Evolutionary conservation across 2,797 vertebrate genomes (phyloP), one percentile per base, ranked within the genome.

Genomic region (Cyprinodon diabolis): DNA sequence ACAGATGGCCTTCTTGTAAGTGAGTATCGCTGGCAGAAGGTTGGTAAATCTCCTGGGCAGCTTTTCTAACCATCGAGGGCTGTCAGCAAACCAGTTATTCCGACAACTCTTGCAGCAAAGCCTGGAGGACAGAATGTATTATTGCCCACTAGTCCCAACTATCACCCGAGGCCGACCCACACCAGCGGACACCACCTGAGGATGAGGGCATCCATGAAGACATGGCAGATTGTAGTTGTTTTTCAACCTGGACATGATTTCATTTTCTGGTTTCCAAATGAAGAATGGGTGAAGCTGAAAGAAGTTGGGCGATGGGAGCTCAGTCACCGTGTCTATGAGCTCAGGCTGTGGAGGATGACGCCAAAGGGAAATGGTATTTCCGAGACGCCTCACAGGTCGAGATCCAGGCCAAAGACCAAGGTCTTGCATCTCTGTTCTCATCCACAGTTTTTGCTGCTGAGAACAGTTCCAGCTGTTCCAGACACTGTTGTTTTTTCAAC

Each of bases 221-320:
- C 68, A 40, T 0, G 67, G 58, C 2, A 69, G 49, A 0, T 30
- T 19, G 19, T 13, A 55, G 1, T 63, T 37, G 40, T 65, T 76
- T 1, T 9, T 47, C 17, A 56, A 0, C 15, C 56, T 62, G n/a
- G 8, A 14, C 67, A 62, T n/a, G 13, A 75, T 54, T 0, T 12
- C 47, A 30, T 19, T n/a, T 30, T 68, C 66, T 0, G 35, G 17
- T 25, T 69, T 76, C 67, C 5, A 25, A 6, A 76, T 65, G 40
- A 76, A 76, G 30, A 76, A 65, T 2, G 58, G 58, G 19, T 56
- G 58, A 7, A 70, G 67, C 19, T 76, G 74, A 12, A 69, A 69
- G 37, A 47, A 49, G 43, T 37, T 70, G 21, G 57, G 72, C 0
- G 52, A 57, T 1, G 4, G 63, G 0, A 23, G 37, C 1, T 69